Conservation (phyloP, 2,797 vertebrate species). For the Pseudomugil tenellus region DNA sequence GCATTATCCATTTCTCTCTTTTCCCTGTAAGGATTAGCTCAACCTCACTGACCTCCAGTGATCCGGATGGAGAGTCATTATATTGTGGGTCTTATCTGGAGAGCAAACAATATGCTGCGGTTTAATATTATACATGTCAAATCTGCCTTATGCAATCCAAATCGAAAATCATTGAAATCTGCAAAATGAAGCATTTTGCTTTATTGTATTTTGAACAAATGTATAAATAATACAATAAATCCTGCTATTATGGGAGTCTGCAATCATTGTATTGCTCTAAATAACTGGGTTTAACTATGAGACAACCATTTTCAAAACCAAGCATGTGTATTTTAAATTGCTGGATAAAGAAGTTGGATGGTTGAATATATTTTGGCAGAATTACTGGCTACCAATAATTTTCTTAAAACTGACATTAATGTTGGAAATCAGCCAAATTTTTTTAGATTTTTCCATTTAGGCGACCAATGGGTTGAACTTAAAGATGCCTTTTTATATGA, state of each 20-base stretch:
- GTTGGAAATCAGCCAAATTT: not conserved
- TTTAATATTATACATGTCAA: slow-evolving; percentile 48
- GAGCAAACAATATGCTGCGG: slow-evolving; percentile 34
- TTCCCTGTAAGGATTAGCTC: slow-evolving; percentile 22
- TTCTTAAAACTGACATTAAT: not conserved
- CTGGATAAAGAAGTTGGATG: not conserved
- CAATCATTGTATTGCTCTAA: slow-evolving; percentile 31
- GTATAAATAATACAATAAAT: slow-evolving; percentile 29
- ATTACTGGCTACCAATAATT: not conserved
- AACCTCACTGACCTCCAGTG: slow-evolving; percentile 18
- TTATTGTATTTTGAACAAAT: slow-evolving; percentile 26
- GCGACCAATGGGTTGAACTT: not conserved
- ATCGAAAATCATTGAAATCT: slow-evolving; percentile 43
- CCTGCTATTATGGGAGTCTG: slow-evolving; percentile 21
- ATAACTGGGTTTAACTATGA: slow-evolving; percentile 27
- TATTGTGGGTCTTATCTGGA: slow-evolving; percentile 24
- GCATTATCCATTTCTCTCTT: slow-evolving; percentile 36
- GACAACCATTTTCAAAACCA: slow-evolving; percentile 13
- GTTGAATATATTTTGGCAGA: not conserved
- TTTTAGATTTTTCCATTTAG: not conserved
- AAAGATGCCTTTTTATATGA: not conserved
- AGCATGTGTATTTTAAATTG: not conserved
- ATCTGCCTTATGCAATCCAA: slow-evolving; percentile 61
- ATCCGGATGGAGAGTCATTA: slow-evolving; percentile 21
- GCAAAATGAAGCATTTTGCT: slow-evolving; percentile 41